Conservation (phyloP, 2,797 vertebrate genomes). For the Acrocephalus scirpaceus region DNA sequence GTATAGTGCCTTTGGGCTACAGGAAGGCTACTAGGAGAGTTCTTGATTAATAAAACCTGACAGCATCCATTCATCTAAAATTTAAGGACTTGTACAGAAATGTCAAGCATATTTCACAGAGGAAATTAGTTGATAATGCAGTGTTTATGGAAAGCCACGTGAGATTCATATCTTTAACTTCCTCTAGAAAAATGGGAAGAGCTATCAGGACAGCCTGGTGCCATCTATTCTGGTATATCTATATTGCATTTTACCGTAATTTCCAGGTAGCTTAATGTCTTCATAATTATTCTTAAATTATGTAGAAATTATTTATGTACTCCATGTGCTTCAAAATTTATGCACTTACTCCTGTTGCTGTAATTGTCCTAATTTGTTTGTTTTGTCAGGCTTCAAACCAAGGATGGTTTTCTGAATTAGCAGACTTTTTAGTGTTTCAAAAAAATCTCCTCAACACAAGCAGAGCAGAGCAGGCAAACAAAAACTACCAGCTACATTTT, state of each 20-base stretch:
- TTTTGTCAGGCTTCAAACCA: background rate
- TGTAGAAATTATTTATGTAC: background rate
- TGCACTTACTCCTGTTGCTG: background rate
- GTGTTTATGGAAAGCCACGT: background rate
- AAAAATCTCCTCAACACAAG: background rate
- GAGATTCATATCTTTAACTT: background rate
- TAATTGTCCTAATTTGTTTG: background rate
- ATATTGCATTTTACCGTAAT: background rate
- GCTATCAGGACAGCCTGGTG: background rate
- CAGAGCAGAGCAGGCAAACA: background rate
- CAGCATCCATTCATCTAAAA: background rate
- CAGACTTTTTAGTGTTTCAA: background rate
- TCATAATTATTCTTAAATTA: background rate
- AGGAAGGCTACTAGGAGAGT: background rate
- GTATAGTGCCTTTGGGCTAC: background rate
- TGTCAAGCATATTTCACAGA: background rate
- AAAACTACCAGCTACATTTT: background rate
- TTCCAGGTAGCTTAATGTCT: background rate
- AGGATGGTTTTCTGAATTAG: background rate
- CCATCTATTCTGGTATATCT: background rate
- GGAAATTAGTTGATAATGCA: background rate
- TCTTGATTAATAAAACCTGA: background rate
- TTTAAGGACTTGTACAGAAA: background rate
- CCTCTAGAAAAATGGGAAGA: background rate
- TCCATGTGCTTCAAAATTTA: background rate